Conservation (phyloP, 2,888 invertebrate genomes). For the Ferrisia virgata region DNA sequence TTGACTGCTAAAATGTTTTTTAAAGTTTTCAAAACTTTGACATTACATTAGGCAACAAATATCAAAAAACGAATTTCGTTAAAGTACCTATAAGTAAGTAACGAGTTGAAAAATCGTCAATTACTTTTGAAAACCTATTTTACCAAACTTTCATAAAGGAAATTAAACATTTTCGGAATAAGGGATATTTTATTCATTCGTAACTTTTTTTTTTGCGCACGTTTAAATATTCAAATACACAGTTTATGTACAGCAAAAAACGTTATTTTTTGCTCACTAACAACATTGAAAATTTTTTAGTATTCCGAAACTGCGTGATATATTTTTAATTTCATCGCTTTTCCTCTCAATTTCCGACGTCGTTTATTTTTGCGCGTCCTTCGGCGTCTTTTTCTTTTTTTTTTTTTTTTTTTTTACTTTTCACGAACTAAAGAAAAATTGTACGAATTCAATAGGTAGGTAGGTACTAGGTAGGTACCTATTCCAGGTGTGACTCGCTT, state of each 20-base stretch:
- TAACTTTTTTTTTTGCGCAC: not conserved
- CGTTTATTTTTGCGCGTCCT: not conserved
- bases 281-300: not conserved
- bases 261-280: not conserved
- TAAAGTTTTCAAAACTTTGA: too few relatives aligned
- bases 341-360: conserved; percentile 7
- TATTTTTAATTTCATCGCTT: conserved; percentile 3
- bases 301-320: not conserved
- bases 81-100: not conserved
- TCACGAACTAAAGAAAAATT: not conserved
- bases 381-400: not conserved
- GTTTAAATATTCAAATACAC: not conserved
- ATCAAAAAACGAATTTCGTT: too few relatives aligned
- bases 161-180: not conserved
- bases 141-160: not conserved
- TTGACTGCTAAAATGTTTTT: too few relatives aligned
- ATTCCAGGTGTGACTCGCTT: not conserved
- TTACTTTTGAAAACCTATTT: not conserved
- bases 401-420: not conserved
- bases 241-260: not conserved
- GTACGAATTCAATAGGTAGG: not conserved
- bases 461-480: not conserved
- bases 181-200: conserved; percentile 5
- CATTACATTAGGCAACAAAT: too few relatives aligned
- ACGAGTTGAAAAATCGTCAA: not conserved